Evolutionary conservation across 2,113 vertebrate species (phyloP).

Genomic region (Oryzias melastigma): DNA sequence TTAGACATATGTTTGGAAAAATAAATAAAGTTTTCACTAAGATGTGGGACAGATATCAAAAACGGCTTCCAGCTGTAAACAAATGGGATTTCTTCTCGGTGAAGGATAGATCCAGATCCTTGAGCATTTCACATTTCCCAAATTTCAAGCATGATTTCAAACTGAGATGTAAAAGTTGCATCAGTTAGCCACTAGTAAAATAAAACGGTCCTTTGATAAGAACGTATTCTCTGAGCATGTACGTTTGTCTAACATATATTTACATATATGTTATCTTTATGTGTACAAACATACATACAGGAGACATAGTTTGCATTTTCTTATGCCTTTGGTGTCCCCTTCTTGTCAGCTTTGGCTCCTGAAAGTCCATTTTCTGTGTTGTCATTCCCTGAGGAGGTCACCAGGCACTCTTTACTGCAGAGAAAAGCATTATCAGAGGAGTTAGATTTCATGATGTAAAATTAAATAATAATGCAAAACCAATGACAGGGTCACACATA

Average conservation of each 20-base stretch:
- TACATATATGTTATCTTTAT: conserved; percentile 17
- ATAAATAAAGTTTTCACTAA: background rate
- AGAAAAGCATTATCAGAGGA: conserved; percentile 21
- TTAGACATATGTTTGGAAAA: too few species aligned
- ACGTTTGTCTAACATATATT: conserved; percentile 67
- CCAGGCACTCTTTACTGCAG: conserved; percentile 92
- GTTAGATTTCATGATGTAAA: too few species aligned
- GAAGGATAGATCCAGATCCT: conserved; percentile 57
- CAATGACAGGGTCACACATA: too few species aligned
- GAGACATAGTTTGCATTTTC: conserved; percentile 47
- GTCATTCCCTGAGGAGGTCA: conserved; percentile 93
- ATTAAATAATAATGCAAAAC: too few species aligned
- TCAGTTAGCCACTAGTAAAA: conserved; percentile 64
- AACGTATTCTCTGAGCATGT: conserved; percentile 55
- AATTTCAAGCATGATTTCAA: conserved; percentile 76
- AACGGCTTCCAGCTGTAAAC: conserved; percentile 16
- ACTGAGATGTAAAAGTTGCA: conserved; percentile 62
- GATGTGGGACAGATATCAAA: conserved; percentile 5
- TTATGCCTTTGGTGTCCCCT: conserved; percentile 91
- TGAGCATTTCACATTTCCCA: conserved; percentile 55
- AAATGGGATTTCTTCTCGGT: conserved; percentile 38
- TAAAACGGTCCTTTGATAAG: conserved; percentile 69
- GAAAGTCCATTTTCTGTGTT: conserved; percentile 94
- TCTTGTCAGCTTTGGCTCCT: conserved; percentile 90
- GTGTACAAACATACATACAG: too few species aligned